These are phyloP conservation scores for Percopsis transmontana DNA, from an alignment of 2,113 vertebrate species.

Conservation along the genomic window DNA sequence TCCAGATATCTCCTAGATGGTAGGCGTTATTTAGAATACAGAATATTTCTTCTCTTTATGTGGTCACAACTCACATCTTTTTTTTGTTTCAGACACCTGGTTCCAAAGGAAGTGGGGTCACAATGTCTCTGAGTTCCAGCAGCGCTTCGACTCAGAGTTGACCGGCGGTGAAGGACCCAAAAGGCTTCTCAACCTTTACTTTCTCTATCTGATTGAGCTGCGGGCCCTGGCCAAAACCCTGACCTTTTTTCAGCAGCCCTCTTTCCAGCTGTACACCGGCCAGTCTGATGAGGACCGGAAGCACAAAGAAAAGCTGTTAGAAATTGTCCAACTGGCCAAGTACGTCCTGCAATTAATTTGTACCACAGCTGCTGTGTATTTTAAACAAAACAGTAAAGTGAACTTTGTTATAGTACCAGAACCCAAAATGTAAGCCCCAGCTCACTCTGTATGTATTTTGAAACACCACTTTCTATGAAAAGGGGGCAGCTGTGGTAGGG, in stretches of 20 bases:
- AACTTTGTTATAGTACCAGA: too few relatives aligned
- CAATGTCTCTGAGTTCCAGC: slow-evolving; percentile 88
- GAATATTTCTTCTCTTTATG: background rate
- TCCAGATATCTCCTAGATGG: slow-evolving; percentile 90
- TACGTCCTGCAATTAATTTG: slow-evolving; percentile 69
- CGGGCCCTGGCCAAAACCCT: slow-evolving; percentile 88
- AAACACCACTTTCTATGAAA: too few relatives aligned
- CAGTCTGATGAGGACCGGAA: slow-evolving; percentile 73
- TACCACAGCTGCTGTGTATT: too few relatives aligned
- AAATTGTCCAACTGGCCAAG: slow-evolving; percentile 86
- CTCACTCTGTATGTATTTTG: too few relatives aligned
- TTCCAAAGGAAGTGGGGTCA: slow-evolving; percentile 89
- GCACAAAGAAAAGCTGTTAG: slow-evolving; percentile 81
- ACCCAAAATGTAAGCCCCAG: too few relatives aligned
- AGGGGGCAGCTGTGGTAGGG: too few relatives aligned
- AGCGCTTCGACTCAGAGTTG: slow-evolving; percentile 86
- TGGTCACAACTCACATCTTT: background rate
- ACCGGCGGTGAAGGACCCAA: slow-evolving; percentile 89
- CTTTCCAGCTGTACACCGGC: slow-evolving; percentile 87
- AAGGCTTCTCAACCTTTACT: slow-evolving; percentile 92
- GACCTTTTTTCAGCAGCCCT: slow-evolving; percentile 85
- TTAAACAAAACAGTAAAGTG: too few relatives aligned
- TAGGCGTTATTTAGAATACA: slow-evolving; percentile 56
- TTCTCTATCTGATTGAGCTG: slow-evolving; percentile 92
- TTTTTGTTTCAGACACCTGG: slow-evolving; percentile 81